Conservation (phyloP, 1,140 invertebrate genomes). For the Pseudomyrmex cubaensis region DNA sequence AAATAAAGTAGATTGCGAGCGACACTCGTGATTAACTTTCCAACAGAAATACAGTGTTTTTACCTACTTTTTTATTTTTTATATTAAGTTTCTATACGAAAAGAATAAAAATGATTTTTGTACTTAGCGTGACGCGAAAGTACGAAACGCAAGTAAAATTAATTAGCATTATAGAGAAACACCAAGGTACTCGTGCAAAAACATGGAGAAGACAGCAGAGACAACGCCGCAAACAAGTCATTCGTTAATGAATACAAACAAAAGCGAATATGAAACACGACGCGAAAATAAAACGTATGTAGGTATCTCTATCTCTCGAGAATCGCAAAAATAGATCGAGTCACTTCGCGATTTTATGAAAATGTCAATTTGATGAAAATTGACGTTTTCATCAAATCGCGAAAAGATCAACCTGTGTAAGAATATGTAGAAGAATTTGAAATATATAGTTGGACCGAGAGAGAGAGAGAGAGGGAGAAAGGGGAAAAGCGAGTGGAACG, state of each 20-base stretch:
- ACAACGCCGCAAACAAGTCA: slow-evolving; percentile 25
- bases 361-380: background rate
- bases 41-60: background rate
- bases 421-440: background rate
- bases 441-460: background rate
- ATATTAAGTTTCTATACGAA: background rate
- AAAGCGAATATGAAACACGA: slow-evolving; percentile 13
- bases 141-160: background rate
- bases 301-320: background rate
- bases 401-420: slow-evolving; percentile 13
- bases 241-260: slow-evolving; percentile 44
- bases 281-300: slow-evolving; percentile 1
- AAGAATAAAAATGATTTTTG: background rate
- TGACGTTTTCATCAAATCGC: background rate
- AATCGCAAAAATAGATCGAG: slow-evolving; percentile 11
- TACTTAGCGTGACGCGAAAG: background rate
- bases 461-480: background rate
- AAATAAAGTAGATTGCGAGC: too few relatives aligned
- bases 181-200: slow-evolving; percentile 5
- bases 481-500: background rate
- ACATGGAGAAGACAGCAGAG: background rate
- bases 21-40: too few relatives aligned
- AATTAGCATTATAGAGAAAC: slow-evolving; percentile 1
- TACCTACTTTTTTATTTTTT: background rate
- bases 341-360: slow-evolving; percentile 44